phyloP scores from a whole-genome alignment of 1,140 invertebrate species.

The Vollenhovia emeryi region DNA sequence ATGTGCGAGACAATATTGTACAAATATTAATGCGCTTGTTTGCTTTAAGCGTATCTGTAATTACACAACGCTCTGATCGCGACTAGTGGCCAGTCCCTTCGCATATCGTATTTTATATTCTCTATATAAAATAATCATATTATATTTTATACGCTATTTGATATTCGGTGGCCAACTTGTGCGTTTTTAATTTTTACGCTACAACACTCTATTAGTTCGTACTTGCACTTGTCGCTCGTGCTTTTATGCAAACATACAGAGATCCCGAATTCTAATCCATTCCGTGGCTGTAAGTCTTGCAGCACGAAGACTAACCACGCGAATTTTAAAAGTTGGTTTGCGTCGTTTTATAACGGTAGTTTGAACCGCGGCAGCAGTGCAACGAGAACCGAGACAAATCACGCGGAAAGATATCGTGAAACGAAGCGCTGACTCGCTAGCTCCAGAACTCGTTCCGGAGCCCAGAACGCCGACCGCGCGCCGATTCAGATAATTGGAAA shows the following conservation, averaged over 20 bases:
- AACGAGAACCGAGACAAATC: conserved; percentile 27
- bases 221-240: not conserved
- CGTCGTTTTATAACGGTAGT: conserved; percentile 3
- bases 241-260: not conserved
- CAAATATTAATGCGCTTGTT: not conserved
- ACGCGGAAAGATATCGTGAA: conserved; percentile 16
- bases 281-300: not conserved
- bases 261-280: not conserved
- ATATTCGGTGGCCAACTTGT: not conserved
- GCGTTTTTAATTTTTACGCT: not conserved
- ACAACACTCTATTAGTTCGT: not conserved
- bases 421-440: not conserved
- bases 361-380: not conserved
- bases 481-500: conserved; percentile 29
- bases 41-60: not conserved
- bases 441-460: not conserved
- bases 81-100: not conserved
- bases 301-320: not conserved
- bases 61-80: not conserved
- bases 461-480: not conserved
- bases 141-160: not conserved
- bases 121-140: not conserved
- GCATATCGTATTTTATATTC: not conserved
- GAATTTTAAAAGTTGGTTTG: not conserved
- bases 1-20: not conserved